phyloP scores from a whole-genome alignment of 1,140 invertebrate genomes.

The Saccostrea echinata region DNA sequence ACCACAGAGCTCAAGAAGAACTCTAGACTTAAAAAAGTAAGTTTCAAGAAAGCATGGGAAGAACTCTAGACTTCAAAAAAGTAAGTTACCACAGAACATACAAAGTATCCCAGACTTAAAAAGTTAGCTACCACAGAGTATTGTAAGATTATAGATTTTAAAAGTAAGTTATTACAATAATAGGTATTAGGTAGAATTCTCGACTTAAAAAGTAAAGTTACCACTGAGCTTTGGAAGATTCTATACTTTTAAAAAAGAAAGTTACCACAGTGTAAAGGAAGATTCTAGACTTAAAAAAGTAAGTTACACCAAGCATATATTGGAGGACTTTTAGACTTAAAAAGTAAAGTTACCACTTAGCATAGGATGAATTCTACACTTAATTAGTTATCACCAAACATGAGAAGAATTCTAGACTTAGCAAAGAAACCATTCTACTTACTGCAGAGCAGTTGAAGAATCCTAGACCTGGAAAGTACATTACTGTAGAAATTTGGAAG shows the following conservation, averaged over 20 bases:
- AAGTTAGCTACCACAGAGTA: constrained; percentile 88
- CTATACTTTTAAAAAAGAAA: too few species aligned
- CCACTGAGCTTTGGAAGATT: too few species aligned
- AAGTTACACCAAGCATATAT: constrained; percentile 39
- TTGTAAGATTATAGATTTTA: constrained; percentile 97
- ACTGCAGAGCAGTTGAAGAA: too few species aligned
- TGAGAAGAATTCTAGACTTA: background rate
- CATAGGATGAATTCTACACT: background rate
- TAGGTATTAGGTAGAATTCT: too few species aligned
- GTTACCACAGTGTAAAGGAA: constrained; percentile 93
- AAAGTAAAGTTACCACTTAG: too few species aligned
- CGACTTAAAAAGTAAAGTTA: too few species aligned
- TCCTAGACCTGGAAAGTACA: background rate
- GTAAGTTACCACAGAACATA: too few species aligned
- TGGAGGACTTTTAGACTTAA: too few species aligned
- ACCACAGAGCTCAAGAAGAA: constrained; percentile 92
- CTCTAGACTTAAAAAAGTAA: constrained; percentile 93
- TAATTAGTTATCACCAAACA: background rate
- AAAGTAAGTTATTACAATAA: constrained; percentile 81
- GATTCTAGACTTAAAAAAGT: constrained; percentile 97
- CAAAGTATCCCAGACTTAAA: too few species aligned
- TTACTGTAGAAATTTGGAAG: background rate
- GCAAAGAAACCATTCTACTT: too few species aligned
- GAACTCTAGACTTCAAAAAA: too few species aligned
- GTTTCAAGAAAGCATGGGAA: background rate